Evolutionary conservation across 2,888 invertebrate genomes (phyloP), one percentile per base, ranked within the genome.

Genomic region (Cephus nigrinus): DNA sequence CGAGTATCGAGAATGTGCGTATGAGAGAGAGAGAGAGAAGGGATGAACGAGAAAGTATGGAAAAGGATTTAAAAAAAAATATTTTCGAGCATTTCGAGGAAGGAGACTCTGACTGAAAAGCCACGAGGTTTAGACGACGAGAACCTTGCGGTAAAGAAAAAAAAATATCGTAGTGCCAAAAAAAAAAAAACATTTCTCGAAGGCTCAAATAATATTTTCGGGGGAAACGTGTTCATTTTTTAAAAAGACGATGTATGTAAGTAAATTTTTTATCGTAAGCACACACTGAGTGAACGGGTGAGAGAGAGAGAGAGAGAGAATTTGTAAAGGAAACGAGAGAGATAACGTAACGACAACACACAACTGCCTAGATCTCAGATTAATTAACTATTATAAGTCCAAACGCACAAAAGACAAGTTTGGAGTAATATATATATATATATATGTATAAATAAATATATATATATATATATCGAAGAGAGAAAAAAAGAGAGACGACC

Each of bases 361-460:
- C 88, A 89, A 90, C 90, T 90, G 90, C 90, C 89, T 90, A 90
- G 89, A 88, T 87, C 89, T 89, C 87, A 88, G 86, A 89, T 87
- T 85, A 83, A 85, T 85, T 81, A 80, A 73, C 79, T 80, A 82
- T 72, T 78, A 73, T 84, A 90, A 88, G 91, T 90, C 90, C 90
- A 90, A 91, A 89, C 90, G 90, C 90, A 91, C 91, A 91, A 91
- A 88, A 85, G 86, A 87, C 87, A 85, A 85, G 89, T 91, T 90
- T 90, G 88, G 89, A 85, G 86, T 80, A 12, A 76, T 80, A 80
- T 84, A 81, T 68, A 79, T 69, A 77, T 69, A 32, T 69, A 12
- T 69, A 36, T 36, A 36, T 4, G 1, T 1, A 55, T 55, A 5
- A 9, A 55, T 55, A 55, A 9, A 55, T 40, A 15, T 15, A 23